phyloP scores from a whole-genome alignment of 2,888 invertebrate species.

The Pharmacophagus antenor region DNA sequence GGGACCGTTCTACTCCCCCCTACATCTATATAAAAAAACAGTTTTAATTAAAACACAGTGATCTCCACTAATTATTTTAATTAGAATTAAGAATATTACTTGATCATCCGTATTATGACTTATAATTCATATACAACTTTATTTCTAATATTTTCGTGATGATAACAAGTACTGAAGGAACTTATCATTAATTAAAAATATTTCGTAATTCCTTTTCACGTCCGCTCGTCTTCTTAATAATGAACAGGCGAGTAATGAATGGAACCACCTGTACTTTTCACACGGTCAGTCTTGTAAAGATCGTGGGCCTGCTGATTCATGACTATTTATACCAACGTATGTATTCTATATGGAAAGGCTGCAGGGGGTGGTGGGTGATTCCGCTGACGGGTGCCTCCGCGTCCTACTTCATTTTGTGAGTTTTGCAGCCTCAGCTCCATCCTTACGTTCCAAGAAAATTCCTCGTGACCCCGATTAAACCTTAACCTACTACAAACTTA shows the following conservation, averaged over 20 bases:
- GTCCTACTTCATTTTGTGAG: slow-evolving; percentile 46
- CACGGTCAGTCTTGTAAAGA: slow-evolving; percentile 20
- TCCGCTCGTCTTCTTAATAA: slow-evolving; percentile 47
- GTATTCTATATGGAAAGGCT: slow-evolving; percentile 42
- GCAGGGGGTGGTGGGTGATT: slow-evolving; percentile 43
- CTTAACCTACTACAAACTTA: slow-evolving; percentile 28
- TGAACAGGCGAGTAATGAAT: slow-evolving; percentile 43
- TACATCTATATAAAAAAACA: slow-evolving; percentile 52
- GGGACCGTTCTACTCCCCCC: slow-evolving; percentile 41
- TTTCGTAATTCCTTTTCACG: slow-evolving; percentile 16
- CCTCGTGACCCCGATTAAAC: slow-evolving; percentile 49
- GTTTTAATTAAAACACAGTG: slow-evolving; percentile 61
- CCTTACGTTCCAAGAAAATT: slow-evolving; percentile 41
- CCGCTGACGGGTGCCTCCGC: slow-evolving; percentile 45
- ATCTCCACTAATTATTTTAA: slow-evolving; percentile 52
- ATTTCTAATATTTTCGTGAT: neutral
- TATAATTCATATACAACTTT: neutral
- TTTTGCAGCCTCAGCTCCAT: slow-evolving; percentile 46
- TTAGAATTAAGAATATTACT: slow-evolving; percentile 43
- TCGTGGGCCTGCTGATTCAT: slow-evolving; percentile 30
- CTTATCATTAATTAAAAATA: slow-evolving; percentile 13
- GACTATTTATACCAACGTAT: slow-evolving; percentile 31
- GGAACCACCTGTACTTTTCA: slow-evolving; percentile 31
- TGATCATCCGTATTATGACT: neutral
- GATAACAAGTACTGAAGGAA: neutral